Conservation (phyloP, 37 sponge, comb jelly and placozoan genomes). For the Hexactinellida sp. region DNA sequence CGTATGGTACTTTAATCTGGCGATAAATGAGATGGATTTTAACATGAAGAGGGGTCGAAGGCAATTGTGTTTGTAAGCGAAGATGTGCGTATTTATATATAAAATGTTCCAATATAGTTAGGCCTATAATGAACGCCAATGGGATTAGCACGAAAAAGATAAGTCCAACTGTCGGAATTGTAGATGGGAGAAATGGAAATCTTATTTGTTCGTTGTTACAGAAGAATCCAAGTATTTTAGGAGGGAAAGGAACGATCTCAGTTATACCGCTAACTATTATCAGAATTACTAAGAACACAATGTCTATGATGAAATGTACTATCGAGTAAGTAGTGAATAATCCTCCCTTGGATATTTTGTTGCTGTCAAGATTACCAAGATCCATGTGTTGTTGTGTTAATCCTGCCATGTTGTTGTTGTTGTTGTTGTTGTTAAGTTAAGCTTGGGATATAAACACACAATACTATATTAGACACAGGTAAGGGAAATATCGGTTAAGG, state of each 20-base stretch:
- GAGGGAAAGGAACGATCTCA: background rate
- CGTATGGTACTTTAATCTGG: background rate
- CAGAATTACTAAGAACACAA: background rate
- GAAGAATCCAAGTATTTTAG: background rate
- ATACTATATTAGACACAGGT: too few relatives aligned
- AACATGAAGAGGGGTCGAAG: background rate
- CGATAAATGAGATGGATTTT: background rate
- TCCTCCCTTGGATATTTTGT: background rate
- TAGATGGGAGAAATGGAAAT: background rate
- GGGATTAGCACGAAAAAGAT: background rate
- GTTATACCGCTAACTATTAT: background rate
- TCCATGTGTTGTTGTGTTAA: too few relatives aligned
- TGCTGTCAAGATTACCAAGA: background rate
- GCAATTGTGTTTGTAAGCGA: background rate
- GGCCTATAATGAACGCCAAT: background rate
- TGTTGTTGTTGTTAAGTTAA: too few relatives aligned
- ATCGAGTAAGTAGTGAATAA: background rate
- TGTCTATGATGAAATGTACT: background rate
- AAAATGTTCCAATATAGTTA: background rate
- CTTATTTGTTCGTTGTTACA: background rate
- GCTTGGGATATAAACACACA: too few relatives aligned
- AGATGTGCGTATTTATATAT: slow-evolving; percentile 9
- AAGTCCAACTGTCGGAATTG: background rate
- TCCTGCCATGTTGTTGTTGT: too few relatives aligned
- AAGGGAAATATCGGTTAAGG: too few relatives aligned